A percentile compares a stretch with the other conserved stretches of the same genome.
phyloP scores from a whole-genome alignment of 2,888 invertebrate genomes.

The Amphimallon solstitiale region DNA sequence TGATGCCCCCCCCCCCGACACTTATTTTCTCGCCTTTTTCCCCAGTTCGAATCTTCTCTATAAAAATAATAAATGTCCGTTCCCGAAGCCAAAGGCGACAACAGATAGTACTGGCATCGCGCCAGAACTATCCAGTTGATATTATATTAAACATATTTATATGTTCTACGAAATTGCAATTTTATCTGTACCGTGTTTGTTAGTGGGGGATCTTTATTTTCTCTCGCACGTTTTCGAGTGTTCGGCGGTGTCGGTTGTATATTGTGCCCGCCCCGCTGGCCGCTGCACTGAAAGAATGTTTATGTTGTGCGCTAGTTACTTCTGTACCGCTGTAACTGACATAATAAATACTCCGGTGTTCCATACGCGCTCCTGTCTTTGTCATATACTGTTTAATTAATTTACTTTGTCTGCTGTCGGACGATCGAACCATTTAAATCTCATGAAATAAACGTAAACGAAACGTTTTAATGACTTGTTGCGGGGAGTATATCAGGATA shows the following conservation, averaged over 20 bases:
- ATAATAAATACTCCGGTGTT: conserved; percentile 20
- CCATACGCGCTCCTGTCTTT: conserved; percentile 10
- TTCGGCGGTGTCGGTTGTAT: no score
- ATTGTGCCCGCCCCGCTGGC: not conserved
- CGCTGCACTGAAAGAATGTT: conserved; percentile 18
- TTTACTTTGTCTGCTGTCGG: conserved; percentile 4
- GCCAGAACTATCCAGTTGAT: conserved; percentile 35
- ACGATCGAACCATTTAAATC: not conserved
- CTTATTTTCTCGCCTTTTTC: not conserved
- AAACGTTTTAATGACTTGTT: no score
- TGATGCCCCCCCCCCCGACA: not conserved
- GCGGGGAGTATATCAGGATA: no score
- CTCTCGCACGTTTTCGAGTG: not conserved
- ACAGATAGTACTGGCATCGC: conserved; percentile 35
- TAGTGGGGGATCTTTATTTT: not conserved
- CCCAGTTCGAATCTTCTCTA: not conserved
- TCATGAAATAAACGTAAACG: no score
- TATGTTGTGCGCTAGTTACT: conserved; percentile 20
- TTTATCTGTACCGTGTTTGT: conserved; percentile 18
- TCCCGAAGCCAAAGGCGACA: conserved; percentile 33
- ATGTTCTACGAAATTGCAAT: conserved; percentile 35
- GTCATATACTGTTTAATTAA: conserved; percentile 24
- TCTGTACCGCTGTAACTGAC: conserved; percentile 22
- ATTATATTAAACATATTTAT: conserved; percentile 43
- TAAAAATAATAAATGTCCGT: conserved; percentile 40